Conservation (phyloP, 2,797 vertebrate species). For the Mormyrops attenuatus region DNA sequence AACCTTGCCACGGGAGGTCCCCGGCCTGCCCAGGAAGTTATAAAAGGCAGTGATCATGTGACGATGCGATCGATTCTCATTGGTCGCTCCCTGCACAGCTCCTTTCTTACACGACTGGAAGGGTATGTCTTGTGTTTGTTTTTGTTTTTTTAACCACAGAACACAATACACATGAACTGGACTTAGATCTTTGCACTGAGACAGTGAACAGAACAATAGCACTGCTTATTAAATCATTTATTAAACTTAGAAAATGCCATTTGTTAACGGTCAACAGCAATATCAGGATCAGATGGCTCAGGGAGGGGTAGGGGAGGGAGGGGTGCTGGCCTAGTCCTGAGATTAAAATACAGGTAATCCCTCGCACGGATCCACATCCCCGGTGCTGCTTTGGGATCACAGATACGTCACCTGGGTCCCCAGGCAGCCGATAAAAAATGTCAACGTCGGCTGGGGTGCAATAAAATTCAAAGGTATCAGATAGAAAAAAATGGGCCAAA, state of each 20-base stretch:
- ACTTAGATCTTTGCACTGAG: neutral
- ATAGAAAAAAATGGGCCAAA: slow-evolving; percentile 64
- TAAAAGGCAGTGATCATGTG: neutral
- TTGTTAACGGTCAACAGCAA: slow-evolving; percentile 68
- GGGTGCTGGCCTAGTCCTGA: slow-evolving; percentile 64
- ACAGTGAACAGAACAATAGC: slow-evolving; percentile 31
- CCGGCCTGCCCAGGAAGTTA: neutral
- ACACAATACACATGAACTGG: neutral
- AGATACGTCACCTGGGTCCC: neutral
- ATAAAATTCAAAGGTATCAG: slow-evolving; percentile 63
- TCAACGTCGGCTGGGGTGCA: slow-evolving; percentile 48
- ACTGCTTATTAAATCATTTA: slow-evolving; percentile 67
- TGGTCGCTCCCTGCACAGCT: neutral
- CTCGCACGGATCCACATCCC: slow-evolving; percentile 27
- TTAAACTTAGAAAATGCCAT: slow-evolving; percentile 79
- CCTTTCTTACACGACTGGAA: neutral
- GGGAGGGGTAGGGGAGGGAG: slow-evolving; percentile 47
- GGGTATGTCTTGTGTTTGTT: neutral
- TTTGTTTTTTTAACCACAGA: neutral
- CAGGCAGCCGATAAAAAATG: slow-evolving; percentile 29
- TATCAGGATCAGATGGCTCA: slow-evolving; percentile 53
- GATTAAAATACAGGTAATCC: slow-evolving; percentile 58
- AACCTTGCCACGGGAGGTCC: neutral
- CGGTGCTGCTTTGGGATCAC: slow-evolving; percentile 20
- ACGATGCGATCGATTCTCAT: neutral